These are phyloP conservation scores for Drepana falcataria DNA, from an alignment of 2,888 invertebrate genomes.

Conservation along the genomic window DNA sequence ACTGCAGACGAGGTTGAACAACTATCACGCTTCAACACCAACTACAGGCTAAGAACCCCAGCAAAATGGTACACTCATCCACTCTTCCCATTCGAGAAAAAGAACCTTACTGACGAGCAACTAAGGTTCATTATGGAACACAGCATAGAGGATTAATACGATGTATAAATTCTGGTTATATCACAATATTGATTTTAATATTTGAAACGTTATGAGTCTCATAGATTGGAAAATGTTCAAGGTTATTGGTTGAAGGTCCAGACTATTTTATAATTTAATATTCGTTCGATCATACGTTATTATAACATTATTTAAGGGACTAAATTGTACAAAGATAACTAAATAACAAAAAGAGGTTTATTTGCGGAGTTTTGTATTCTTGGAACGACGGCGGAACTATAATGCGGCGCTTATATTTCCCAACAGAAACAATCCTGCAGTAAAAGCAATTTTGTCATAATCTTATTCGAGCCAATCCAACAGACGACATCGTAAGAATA, in stretches of 20 bases:
- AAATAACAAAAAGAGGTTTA: background rate
- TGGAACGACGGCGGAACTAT: background rate
- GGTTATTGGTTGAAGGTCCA: too few species aligned
- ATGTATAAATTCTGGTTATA: background rate
- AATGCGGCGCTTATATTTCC: background rate
- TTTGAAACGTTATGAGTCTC: constrained; percentile 5
- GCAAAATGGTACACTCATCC: constrained; percentile 64
- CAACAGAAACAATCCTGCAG: constrained; percentile 2
- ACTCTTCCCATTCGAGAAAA: constrained; percentile 61
- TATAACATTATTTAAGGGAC: too few species aligned
- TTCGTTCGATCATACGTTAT: too few species aligned
- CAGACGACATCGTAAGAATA: constrained; percentile 1
- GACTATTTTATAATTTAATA: too few species aligned
- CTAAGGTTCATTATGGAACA: constrained; percentile 51
- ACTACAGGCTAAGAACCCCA: constrained; percentile 58
- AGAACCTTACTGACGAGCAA: constrained; percentile 48
- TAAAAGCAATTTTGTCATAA: constrained; percentile 1
- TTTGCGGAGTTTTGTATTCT: background rate
- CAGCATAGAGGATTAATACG: constrained; percentile 52
- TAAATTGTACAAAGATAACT: background rate
- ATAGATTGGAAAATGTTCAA: background rate
- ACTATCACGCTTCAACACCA: constrained; percentile 71
- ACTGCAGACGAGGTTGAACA: constrained; percentile 67
- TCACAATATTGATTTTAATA: background rate
- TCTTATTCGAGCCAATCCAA: constrained; percentile 2